Evolutionary conservation across 1,140 invertebrate species (phyloP), one percentile per base, ranked within the genome.

Genomic region (Asbolus verrucosus): DNA sequence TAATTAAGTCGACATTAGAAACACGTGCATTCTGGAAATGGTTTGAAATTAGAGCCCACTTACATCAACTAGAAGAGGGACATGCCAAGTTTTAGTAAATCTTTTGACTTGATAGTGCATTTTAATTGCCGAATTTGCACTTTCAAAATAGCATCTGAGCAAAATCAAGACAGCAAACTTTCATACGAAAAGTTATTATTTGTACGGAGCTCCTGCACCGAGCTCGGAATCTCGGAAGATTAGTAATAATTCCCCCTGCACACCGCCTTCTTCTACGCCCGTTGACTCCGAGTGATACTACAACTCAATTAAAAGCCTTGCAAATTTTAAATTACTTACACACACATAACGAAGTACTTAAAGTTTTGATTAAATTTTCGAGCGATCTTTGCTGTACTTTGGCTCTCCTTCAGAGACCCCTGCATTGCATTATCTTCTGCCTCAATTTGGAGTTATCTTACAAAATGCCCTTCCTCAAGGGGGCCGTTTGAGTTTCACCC

Each of bases 321-420:
- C 46, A 54, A 54, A 54, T 54, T 54, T 54, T 54, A 54, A 54
- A 54, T 54, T 54, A 54, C 46, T 54, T 27, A 54, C 46, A 54
- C 46, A 54, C 46, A 54, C 46, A 54, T 54, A 54, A 54, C 46
- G 46, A 54, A 54, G 33, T 36, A 36, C 6, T 36, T 36, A 11
- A 36, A 36, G 46, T 54, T 54, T 54, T 54, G 46, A 54, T 54
- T 54, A 54, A 30, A 54, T 54, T 54, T 24, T 27, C 46, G 21
- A 31, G 21, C 13, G 41, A 46, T 46, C 41, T 18, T 36, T 36
- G 33, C 33, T n/a, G 33, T 11, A 36, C 33, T 36, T 19, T 19
- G 15, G 18, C 5, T 27, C 19, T 54, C 46, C 46, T 54, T 54
- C 19, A 27, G 46, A 19, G 21, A 24, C 21, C 46, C n/a, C 46